Evolutionary conservation across 1,140 invertebrate genomes (phyloP).

Genomic region (Hycleus phaleratus): DNA sequence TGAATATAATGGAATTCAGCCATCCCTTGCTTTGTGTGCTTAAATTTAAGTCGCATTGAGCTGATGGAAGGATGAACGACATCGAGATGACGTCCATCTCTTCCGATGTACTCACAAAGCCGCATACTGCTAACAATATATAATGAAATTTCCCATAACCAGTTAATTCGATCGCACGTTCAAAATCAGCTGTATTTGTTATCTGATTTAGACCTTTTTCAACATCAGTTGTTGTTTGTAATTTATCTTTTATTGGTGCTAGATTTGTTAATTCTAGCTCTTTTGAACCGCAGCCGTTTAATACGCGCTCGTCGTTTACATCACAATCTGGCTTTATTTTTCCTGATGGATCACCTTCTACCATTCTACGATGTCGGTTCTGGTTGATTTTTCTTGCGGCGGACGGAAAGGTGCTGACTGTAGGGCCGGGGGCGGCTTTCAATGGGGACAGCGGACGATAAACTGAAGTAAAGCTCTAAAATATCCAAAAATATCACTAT

Average conservation of each 20-base stretch:
- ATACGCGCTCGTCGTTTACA: conserved; percentile 67
- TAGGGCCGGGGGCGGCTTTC: conserved; percentile 18
- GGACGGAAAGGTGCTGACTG: conserved; percentile 7
- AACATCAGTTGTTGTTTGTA: conserved; percentile 38
- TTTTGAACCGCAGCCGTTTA: conserved; percentile 68
- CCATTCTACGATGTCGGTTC: conserved; percentile 34
- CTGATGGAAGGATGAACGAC: conserved; percentile 88
- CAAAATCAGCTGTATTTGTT: conserved; percentile 66
- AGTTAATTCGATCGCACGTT: conserved; percentile 71
- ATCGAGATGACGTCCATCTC: conserved; percentile 93
- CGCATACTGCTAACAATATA: conserved; percentile 77
- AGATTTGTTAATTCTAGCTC: conserved; percentile 50
- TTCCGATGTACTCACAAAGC: conserved; percentile 89
- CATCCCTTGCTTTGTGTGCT: conserved; percentile 79
- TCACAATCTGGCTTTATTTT: conserved; percentile 50
- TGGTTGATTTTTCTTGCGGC: conserved; percentile 3
- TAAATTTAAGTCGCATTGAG: conserved; percentile 83
- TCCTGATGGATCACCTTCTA: conserved; percentile 35
- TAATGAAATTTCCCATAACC: conserved; percentile 92
- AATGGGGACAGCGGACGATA: conserved; percentile 27
- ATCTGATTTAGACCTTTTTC: conserved; percentile 44
- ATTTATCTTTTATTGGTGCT: conserved; percentile 20
- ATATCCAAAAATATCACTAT: background rate
- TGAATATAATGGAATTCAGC: conserved; percentile 78
- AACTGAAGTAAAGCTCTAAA: conserved; percentile 23